Evolutionary conservation across 2,113 vertebrate species (phyloP).

Genomic region (Tinamus guttatus): DNA sequence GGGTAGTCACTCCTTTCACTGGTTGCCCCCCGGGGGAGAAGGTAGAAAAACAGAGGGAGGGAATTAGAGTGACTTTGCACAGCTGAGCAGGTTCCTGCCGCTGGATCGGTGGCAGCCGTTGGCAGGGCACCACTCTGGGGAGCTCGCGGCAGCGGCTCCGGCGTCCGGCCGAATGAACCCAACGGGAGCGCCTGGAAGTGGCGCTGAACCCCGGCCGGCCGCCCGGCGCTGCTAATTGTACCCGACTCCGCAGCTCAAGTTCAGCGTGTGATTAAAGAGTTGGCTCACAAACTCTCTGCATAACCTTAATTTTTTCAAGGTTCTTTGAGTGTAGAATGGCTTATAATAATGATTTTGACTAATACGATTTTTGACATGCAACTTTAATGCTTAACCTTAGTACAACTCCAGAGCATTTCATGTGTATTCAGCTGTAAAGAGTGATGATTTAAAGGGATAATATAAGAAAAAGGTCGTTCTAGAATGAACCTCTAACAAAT

Average conservation of each 20-base stretch:
- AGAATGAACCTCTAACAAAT: constrained; percentile 88
- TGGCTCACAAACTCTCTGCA: constrained; percentile 83
- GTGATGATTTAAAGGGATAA: constrained; percentile 89
- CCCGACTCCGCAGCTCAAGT: constrained; percentile 71
- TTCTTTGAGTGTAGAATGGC: constrained; percentile 87
- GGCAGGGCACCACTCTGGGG: constrained; percentile 86
- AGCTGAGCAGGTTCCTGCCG: constrained; percentile 85
- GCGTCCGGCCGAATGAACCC: constrained; percentile 78
- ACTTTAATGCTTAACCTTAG: constrained; percentile 89
- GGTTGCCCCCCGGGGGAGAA: constrained; percentile 87
- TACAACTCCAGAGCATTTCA: constrained; percentile 87
- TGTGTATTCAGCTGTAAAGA: constrained; percentile 89
- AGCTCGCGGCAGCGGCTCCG: constrained; percentile 82
- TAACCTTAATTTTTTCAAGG: constrained; percentile 90
- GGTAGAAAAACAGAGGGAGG: constrained; percentile 88
- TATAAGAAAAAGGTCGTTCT: constrained; percentile 88
- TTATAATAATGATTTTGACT: constrained; percentile 90
- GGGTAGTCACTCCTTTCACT: constrained; percentile 87
- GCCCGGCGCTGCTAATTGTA: constrained; percentile 78
- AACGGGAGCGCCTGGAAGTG: constrained; percentile 67
- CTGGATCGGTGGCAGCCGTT: constrained; percentile 85
- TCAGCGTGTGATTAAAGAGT: constrained; percentile 80
- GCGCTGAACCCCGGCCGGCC: constrained; percentile 63
- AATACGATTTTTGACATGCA: constrained; percentile 90
- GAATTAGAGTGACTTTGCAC: constrained; percentile 89